Evolutionary conservation across 2,113 vertebrate species (phyloP).

Genomic region (Octodon degus): DNA sequence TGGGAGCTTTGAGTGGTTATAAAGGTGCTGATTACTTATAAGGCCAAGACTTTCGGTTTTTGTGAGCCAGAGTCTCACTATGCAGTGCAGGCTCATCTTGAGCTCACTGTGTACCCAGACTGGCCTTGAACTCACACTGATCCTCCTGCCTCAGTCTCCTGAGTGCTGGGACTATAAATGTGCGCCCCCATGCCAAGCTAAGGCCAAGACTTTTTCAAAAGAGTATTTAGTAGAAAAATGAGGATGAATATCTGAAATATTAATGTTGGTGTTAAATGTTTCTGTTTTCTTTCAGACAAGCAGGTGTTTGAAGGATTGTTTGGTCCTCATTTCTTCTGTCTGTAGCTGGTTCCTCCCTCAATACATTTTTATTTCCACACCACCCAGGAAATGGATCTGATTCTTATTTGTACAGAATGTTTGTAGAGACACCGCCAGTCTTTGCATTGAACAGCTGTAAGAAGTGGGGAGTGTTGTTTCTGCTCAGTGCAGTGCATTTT

Average conservation of each 20-base stretch:
- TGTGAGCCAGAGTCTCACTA: not conserved
- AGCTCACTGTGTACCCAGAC: not conserved
- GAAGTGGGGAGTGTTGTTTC: not conserved
- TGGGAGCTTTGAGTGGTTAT: not conserved
- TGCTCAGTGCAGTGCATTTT: not conserved
- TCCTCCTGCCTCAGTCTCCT: not conserved
- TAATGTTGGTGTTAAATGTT: not conserved
- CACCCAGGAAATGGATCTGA: not conserved
- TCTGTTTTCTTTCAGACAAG: not conserved
- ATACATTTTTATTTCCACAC: not conserved
- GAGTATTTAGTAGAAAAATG: not conserved
- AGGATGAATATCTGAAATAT: not conserved
- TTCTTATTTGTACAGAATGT: not conserved
- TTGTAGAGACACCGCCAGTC: no score
- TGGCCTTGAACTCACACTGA: not conserved
- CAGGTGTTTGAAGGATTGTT: not conserved
- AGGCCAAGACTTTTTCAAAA: not conserved
- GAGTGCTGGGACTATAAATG: not conserved
- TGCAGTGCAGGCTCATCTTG: not conserved
- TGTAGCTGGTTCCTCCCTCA: not conserved
- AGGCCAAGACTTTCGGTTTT: not conserved
- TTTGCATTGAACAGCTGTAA: not conserved
- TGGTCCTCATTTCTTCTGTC: not conserved
- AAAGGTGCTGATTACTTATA: not conserved
- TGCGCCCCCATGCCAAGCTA: not conserved